phyloP scores from a whole-genome alignment of 2,113 vertebrate genomes.

The Phrynosoma platyrhinos region DNA sequence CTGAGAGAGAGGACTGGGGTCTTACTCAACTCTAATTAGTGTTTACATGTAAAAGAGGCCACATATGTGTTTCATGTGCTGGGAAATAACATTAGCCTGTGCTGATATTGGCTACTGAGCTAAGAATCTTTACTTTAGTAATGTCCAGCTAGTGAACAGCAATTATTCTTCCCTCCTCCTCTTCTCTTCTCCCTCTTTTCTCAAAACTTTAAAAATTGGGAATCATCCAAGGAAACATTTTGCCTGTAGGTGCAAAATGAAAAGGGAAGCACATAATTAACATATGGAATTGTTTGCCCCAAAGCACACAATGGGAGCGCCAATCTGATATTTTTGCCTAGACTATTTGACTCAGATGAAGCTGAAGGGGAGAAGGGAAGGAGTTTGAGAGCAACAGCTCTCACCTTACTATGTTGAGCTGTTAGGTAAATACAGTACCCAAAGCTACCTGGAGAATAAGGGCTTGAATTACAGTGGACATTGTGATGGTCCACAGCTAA shows the following conservation, averaged over 20 bases:
- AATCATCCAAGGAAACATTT: background rate
- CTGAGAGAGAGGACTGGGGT: background rate
- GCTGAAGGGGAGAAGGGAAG: no score
- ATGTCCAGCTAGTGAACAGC: background rate
- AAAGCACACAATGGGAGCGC: background rate
- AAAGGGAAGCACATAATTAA: constrained; percentile 1
- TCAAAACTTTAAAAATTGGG: background rate
- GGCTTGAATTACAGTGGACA: background rate
- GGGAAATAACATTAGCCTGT: background rate
- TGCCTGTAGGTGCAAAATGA: background rate
- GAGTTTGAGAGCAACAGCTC: background rate
- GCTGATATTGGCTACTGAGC: background rate
- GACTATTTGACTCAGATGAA: background rate
- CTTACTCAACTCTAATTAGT: constrained; percentile 15
- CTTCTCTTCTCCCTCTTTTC: background rate
- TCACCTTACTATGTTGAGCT: background rate
- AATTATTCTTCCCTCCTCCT: no score
- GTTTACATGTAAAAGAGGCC: background rate
- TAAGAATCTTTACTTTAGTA: constrained; percentile 10
- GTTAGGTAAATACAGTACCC: background rate
- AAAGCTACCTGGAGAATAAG: background rate
- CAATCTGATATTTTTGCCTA: background rate
- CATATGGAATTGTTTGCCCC: background rate
- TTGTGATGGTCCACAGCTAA: background rate
- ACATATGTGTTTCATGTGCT: background rate